A percentile compares a stretch with the other conserved stretches of the same genome.
Evolutionary conservation across 1,140 invertebrate genomes (phyloP).

Genomic region (Drosophila bifasciata): DNA sequence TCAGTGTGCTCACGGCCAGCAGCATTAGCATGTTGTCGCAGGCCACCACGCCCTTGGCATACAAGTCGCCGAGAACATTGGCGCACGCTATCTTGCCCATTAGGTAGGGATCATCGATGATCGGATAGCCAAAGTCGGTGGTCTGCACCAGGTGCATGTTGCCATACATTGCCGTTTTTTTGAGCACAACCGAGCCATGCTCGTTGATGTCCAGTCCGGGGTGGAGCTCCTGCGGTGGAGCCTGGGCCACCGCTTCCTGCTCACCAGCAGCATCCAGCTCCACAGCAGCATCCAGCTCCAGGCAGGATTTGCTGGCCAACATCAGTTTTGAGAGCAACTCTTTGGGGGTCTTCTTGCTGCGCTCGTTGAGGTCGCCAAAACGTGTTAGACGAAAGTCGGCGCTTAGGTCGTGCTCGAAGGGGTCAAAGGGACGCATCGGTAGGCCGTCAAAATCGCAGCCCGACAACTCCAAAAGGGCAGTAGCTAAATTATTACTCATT

Average conservation of each 20-base stretch:
- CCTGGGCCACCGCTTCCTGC: slow-evolving; percentile 84
- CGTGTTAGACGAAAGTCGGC: slow-evolving; percentile 97
- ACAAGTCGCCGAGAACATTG: slow-evolving; percentile 98
- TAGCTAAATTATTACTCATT: too few relatives aligned
- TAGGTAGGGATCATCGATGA: slow-evolving; percentile 99
- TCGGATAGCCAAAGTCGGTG: slow-evolving; percentile 99
- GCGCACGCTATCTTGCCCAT: slow-evolving; percentile 99
- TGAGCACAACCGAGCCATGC: slow-evolving; percentile 92
- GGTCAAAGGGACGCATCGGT: slow-evolving; percentile 93
- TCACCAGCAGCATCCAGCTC: too few relatives aligned
- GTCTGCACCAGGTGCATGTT: slow-evolving; percentile 98
- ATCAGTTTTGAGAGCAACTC: slow-evolving; percentile 97
- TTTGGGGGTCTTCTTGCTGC: slow-evolving; percentile 99
- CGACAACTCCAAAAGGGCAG: fast-evolving
- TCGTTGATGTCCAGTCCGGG: slow-evolving; percentile 91
- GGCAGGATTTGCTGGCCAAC: slow-evolving; percentile 90
- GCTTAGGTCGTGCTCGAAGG: slow-evolving; percentile 96
- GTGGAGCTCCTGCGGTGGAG: slow-evolving; percentile 93
- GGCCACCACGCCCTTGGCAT: slow-evolving; percentile 99
- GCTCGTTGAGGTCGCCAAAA: slow-evolving; percentile 98
- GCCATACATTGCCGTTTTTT: slow-evolving; percentile 85
- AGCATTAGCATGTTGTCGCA: slow-evolving; percentile 99
- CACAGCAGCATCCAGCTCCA: too few relatives aligned
- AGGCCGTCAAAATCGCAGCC: too few relatives aligned
- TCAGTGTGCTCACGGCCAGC: slow-evolving; percentile 96